Percentiles rank a stretch among this genome's conserved stretches.
Evolutionary conservation across 2,888 invertebrate species (phyloP).

Genomic region (Stenotaenia linearis): DNA sequence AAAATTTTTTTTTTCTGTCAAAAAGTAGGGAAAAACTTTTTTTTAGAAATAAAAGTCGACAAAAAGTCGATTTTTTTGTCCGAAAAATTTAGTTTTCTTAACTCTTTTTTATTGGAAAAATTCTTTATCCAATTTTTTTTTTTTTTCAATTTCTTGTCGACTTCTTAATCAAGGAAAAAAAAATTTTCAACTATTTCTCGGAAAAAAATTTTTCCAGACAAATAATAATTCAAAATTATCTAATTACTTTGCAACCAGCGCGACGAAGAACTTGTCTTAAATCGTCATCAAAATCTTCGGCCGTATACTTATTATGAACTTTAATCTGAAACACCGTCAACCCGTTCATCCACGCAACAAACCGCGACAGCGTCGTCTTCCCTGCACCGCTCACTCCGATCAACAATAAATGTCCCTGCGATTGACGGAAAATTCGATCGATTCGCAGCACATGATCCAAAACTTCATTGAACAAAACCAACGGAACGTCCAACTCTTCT

Average conservation of each 20-base stretch:
- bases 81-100: too few relatives aligned
- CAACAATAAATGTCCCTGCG: slow-evolving; percentile 93
- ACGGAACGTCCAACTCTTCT: slow-evolving; percentile 95
- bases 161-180: too few relatives aligned
- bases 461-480: slow-evolving; percentile 98
- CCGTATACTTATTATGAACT: slow-evolving; percentile 98
- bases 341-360: slow-evolving; percentile 99
- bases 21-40: too few relatives aligned
- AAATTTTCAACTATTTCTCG: too few relatives aligned
- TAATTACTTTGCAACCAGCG: slow-evolving; percentile 52
- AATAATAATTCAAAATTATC: too few relatives aligned
- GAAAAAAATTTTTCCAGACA: too few relatives aligned
- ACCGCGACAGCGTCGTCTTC: slow-evolving; percentile 96
- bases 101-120: too few relatives aligned
- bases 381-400: slow-evolving; percentile 99
- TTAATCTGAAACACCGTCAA: slow-evolving; percentile 98
- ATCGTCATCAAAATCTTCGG: slow-evolving; percentile 98
- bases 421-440: slow-evolving; percentile 98
- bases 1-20: background rate
- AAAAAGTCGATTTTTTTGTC: too few relatives aligned
- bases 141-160: too few relatives aligned
- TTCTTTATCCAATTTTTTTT: background rate
- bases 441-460: slow-evolving; percentile 96
- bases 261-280: slow-evolving; percentile 60
- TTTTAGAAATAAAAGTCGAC: too few relatives aligned